phyloP scores from a whole-genome alignment of 2,888 invertebrate species.

The Epiblema foenella region DNA sequence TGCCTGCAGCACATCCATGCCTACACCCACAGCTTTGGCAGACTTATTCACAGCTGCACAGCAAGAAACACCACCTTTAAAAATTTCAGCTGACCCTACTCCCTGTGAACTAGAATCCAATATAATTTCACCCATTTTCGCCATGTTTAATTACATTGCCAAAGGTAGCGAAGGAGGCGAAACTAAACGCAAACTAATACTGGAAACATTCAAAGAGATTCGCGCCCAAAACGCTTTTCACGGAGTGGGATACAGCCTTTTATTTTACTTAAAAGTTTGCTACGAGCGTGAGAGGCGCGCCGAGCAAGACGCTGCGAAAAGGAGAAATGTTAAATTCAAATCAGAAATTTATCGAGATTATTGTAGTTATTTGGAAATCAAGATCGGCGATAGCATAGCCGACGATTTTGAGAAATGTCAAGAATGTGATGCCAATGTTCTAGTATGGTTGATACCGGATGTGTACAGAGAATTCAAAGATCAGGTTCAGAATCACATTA shows the following conservation, averaged over 20 bases:
- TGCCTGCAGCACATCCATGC: conserved; percentile 71
- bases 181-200: conserved; percentile 91
- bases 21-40: conserved; percentile 73
- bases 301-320: conserved; percentile 81
- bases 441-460: conserved; percentile 97
- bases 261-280: conserved; percentile 94
- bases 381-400: conserved; percentile 89
- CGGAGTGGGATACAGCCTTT: conserved; percentile 92
- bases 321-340: conserved; percentile 89
- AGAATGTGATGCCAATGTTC: conserved; percentile 93
- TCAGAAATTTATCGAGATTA: conserved; percentile 95
- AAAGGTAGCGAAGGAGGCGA: conserved; percentile 86
- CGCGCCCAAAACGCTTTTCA: conserved; percentile 87
- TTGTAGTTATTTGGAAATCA: conserved; percentile 91
- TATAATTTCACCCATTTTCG: conserved; percentile 92
- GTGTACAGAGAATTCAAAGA: conserved; percentile 95
- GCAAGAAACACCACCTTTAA: conserved; percentile 81
- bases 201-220: conserved; percentile 93
- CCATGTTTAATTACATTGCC: conserved; percentile 93
- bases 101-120: conserved; percentile 87
- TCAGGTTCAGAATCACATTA: conserved; percentile 93
- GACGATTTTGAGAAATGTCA: conserved; percentile 95
- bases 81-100: conserved; percentile 78
- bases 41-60: conserved; percentile 77
- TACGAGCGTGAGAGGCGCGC: conserved; percentile 83